phyloP scores from a whole-genome alignment of 2,888 invertebrate genomes.

The Dexiosoma caninum region DNA sequence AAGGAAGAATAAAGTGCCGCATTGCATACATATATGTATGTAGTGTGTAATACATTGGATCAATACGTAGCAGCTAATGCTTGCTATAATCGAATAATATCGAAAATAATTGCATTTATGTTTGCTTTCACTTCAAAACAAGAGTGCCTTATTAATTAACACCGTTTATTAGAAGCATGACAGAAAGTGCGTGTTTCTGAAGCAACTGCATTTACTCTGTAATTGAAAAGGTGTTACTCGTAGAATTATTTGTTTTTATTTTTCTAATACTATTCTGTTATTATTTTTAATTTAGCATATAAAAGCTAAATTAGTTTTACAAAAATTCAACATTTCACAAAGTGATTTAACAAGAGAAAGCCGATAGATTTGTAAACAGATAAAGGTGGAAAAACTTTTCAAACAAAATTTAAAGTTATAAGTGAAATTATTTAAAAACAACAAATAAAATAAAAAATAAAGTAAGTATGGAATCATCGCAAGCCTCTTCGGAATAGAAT shows the following conservation, averaged over 20 bases:
- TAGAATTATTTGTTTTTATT: slow-evolving; percentile 14
- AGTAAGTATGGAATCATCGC: no score
- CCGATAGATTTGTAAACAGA: not conserved
- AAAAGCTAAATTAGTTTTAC: slow-evolving; percentile 42
- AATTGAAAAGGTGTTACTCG: slow-evolving; percentile 59
- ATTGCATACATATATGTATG: no score
- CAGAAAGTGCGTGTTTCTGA: slow-evolving; percentile 47
- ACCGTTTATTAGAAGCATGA: slow-evolving; percentile 24
- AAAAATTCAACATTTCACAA: slow-evolving; percentile 24
- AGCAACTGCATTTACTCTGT: not conserved
- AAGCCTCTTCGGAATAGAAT: no score
- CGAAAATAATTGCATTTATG: not conserved
- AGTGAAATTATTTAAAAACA: no score
- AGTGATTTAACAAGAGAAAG: slow-evolving; percentile 35
- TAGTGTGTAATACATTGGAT: no score
- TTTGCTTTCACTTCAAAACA: not conserved
- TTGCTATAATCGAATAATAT: not conserved
- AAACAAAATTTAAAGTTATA: no score
- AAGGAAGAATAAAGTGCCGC: no score
- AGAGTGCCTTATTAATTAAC: slow-evolving; percentile 37
- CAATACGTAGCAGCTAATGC: no score
- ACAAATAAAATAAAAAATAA: no score
- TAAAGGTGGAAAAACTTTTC: no score
- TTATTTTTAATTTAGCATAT: slow-evolving; percentile 41
- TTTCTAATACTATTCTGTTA: not conserved